A percentile compares a stretch with the other conserved stretches of the same genome.
phyloP scores from a whole-genome alignment of 2,888 invertebrate genomes.

The Cephus nigrinus region DNA sequence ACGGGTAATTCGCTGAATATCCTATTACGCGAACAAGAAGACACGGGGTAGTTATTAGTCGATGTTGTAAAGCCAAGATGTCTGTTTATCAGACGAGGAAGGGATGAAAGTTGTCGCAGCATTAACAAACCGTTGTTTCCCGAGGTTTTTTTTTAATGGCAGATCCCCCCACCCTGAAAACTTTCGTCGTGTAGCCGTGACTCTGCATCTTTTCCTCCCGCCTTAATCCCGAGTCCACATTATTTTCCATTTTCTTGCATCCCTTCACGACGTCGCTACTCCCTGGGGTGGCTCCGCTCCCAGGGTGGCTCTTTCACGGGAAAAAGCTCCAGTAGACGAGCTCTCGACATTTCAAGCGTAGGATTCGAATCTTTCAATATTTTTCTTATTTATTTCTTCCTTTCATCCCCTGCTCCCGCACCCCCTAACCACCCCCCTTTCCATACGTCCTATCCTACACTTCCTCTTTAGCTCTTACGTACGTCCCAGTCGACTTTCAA shows the following conservation, averaged over 20 bases:
- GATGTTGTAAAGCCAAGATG: background rate
- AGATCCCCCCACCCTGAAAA: conserved; percentile 40
- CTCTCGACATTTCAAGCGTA: background rate
- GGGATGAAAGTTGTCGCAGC: conserved; percentile 22
- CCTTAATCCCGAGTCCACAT: conserved; percentile 22
- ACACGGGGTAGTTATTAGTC: background rate
- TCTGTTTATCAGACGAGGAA: background rate
- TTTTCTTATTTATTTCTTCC: conserved; percentile 12
- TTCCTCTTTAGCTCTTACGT: background rate
- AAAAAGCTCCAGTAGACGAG: background rate
- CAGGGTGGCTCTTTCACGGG: background rate
- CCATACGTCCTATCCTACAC: conserved; percentile 10
- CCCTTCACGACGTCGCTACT: conserved; percentile 5
- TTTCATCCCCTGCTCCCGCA: background rate
- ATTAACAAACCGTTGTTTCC: conserved; percentile 54
- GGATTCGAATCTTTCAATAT: conserved; percentile 13
- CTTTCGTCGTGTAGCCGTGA: conserved; percentile 46
- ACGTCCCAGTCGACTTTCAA: background rate
- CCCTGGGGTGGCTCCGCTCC: background rate
- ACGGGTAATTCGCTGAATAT: background rate
- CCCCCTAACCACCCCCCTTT: background rate
- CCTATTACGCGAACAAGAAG: background rate
- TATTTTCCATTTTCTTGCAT: conserved; percentile 41
- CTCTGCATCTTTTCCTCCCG: conserved; percentile 40
- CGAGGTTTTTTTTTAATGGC: conserved; percentile 51